Percentiles rank a stretch among this genome's conserved stretches.
Evolutionary conservation across 1,140 invertebrate species (phyloP).

Genomic region (Antheraea mylitta): DNA sequence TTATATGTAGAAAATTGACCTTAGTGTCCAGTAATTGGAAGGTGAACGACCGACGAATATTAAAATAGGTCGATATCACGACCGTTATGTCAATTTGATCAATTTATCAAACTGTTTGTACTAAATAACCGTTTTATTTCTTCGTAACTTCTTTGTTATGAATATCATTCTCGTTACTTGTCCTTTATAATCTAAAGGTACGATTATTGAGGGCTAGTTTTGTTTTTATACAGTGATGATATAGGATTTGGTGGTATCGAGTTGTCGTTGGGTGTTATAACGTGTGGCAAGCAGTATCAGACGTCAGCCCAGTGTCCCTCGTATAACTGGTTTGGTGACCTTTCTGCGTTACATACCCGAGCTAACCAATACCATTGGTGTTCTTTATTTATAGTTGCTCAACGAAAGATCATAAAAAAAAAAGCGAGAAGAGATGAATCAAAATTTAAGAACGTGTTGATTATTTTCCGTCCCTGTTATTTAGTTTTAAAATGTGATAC

Average conservation of each 20-base stretch:
- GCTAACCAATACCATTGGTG: conserved; percentile 26
- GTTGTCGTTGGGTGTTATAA: conserved; percentile 29
- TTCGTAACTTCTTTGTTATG: background rate
- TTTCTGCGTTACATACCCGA: conserved; percentile 43
- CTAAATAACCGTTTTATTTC: background rate
- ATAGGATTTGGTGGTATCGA: conserved; percentile 1
- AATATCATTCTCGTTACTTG: background rate
- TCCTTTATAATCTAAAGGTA: background rate
- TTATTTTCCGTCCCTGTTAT: background rate
- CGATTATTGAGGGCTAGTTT: background rate
- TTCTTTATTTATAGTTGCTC: conserved; percentile 23
- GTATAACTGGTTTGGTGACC: conserved; percentile 63
- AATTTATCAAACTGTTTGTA: background rate
- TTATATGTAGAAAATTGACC: background rate
- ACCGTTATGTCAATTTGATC: conserved; percentile 14
- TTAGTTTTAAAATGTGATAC: background rate
- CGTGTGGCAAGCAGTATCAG: conserved; percentile 29
- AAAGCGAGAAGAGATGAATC: background rate
- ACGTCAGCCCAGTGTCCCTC: conserved; percentile 37
- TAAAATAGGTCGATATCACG: conserved; percentile 10
- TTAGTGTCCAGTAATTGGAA: background rate
- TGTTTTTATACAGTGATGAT: background rate
- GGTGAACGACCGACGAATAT: conserved; percentile 13
- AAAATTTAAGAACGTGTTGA: background rate
- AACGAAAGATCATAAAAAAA: conserved; percentile 7